A percentile compares a stretch with the other conserved stretches of the same genome.
Conservation (phyloP, 2,797 vertebrate genomes). For the Synaphobranchus kaupii region DNA sequence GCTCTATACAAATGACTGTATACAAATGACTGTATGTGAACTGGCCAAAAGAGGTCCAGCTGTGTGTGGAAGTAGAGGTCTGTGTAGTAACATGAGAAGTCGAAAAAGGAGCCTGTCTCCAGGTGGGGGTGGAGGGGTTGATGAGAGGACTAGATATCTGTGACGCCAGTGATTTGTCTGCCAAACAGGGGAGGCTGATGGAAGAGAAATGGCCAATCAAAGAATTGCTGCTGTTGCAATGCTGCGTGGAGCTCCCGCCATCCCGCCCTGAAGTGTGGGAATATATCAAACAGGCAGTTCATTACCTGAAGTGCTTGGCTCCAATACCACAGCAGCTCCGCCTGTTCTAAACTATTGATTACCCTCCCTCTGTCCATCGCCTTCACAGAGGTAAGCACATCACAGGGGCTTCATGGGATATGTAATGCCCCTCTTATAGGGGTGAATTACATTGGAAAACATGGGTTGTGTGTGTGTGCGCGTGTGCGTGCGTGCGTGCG, state of each 20-base stretch:
- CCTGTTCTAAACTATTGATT: constrained; percentile 67
- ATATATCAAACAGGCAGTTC: constrained; percentile 80
- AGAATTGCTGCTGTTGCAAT: constrained; percentile 76
- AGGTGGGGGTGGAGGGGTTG: background rate
- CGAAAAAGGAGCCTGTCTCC: background rate
- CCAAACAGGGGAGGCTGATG: constrained; percentile 51
- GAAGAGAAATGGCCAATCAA: constrained; percentile 69
- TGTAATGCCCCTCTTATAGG: background rate
- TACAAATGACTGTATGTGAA: background rate
- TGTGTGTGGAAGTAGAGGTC: background rate
- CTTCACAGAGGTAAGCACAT: constrained; percentile 41
- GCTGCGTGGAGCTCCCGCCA: constrained; percentile 63
- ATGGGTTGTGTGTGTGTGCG: background rate
- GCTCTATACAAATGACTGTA: background rate
- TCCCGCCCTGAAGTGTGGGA: constrained; percentile 51
- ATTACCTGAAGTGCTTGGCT: constrained; percentile 81
- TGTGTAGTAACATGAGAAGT: background rate
- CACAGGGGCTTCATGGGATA: constrained; percentile 31
- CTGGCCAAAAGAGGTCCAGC: too few species aligned
- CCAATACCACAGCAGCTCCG: constrained; percentile 48
- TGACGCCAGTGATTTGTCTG: constrained; percentile 40
- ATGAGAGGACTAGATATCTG: background rate
- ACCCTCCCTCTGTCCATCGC: constrained; percentile 37
- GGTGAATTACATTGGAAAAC: constrained; percentile 15
- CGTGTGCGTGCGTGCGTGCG: too few species aligned